Base-by-base conservation (phyloP, 2,797 vertebrate species). In the Gastrophryne carolinensis region DNA sequence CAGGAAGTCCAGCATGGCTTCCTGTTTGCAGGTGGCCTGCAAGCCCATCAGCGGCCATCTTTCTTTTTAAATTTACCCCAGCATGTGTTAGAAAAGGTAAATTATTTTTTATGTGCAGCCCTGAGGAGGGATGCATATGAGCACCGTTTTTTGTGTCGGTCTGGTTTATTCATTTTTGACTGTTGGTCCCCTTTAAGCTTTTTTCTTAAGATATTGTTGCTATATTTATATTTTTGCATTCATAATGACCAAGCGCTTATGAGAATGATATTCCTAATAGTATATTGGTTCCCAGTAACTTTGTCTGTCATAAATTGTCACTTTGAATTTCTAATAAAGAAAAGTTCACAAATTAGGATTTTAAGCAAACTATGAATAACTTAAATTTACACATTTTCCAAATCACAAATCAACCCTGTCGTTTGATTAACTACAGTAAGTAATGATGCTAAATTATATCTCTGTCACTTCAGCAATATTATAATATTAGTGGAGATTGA, bases 401-500 rank as follows among this genome's bases (percentile, higher is more conserved):
- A 13, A 60, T 47, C 12, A 23, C 54, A 72, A 47, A 58, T 35
- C 50, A 60, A 52, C 12, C 24, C 21, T 24, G n/a, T 64, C 54
- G 15, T 37, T 21, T 53, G 69, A 39, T 68, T 19, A 50, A 61
- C 49, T 58, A 23, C 12, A 49, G 37, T 58, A 57, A 47, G 49
- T 61, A 13, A 23, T 23, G 30, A 27, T 21, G 34, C 67, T 72
- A 62, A 50, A 61, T 50, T 72, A 72, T 62, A 24, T 52, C 70
- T 24, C 10, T 52, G 58, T n/a, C n/a, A 52, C 69, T 62, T 9
- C n/a, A 52, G 57, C 23, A 52, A 72, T 11, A 62, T 72, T 26
- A 62, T 37, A 37, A 49, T 50, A 61, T 62, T 72, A 61, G 69
- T 29, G 23, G 74, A 63, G 76, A 79, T 82, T 78, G 70, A 78